Evolutionary conservation across 2,888 invertebrate species (phyloP).

Genomic region (Tubiluchus corallicola): DNA sequence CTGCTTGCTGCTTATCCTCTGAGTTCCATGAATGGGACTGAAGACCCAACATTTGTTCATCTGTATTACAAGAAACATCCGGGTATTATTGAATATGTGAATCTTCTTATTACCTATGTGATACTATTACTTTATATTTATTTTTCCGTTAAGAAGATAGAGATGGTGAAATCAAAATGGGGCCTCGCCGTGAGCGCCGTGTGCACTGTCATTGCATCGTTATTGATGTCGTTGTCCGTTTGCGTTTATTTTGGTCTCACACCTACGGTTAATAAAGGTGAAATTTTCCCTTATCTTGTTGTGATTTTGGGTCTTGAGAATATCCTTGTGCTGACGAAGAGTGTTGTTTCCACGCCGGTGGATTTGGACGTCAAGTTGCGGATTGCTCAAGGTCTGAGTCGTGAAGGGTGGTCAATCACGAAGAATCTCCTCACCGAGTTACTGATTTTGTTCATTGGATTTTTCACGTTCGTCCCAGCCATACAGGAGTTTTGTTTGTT

Average conservation of each 20-base stretch:
- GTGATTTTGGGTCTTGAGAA: slow-evolving; percentile 78
- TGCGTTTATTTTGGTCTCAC: slow-evolving; percentile 26
- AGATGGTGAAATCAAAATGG: slow-evolving; percentile 67
- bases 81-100: slow-evolving; percentile 36
- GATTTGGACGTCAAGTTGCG: slow-evolving; percentile 86
- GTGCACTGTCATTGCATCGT: slow-evolving; percentile 52
- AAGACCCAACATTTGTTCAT: slow-evolving; percentile 7
- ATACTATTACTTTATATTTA: slow-evolving; percentile 78
- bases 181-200: slow-evolving; percentile 74
- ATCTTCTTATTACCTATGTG: slow-evolving; percentile 61
- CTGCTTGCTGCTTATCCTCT: too few species aligned
- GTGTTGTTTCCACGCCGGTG: slow-evolving; percentile 70
- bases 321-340: slow-evolving; percentile 35
- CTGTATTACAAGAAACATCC: slow-evolving; percentile 15
- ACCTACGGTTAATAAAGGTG: slow-evolving; percentile 35
- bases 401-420: slow-evolving; percentile 93
- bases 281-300: slow-evolving; percentile 82
- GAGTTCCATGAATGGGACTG: too few species aligned
- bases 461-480: slow-evolving; percentile 85
- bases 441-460: slow-evolving; percentile 70
- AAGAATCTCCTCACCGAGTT: slow-evolving; percentile 85
- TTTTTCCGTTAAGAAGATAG: slow-evolving; percentile 74
- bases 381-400: slow-evolving; percentile 84
- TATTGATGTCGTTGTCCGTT: slow-evolving; percentile 55
- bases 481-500: slow-evolving; percentile 96